Evolutionary conservation across 1,140 invertebrate genomes (phyloP), one percentile per base, ranked within the genome.

Genomic region (Lamellibrachia luymesi): DNA sequence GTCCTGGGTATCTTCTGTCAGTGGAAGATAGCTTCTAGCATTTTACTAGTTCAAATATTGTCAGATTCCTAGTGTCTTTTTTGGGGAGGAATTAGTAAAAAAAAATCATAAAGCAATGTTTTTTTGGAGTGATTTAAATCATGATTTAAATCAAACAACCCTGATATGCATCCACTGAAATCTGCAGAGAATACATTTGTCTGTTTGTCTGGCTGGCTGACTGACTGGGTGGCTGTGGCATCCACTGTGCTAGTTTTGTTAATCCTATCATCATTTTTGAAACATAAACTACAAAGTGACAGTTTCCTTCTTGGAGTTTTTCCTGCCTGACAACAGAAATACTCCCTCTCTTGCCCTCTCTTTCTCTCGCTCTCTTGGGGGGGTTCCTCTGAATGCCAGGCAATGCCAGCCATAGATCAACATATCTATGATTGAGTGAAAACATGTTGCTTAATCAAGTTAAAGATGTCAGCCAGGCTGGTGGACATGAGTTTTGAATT

Each of bases 391-490:
- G 52, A 56, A 56, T 17, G 52, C 6, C 64, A 80, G 64, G 13
- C 13, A 80, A 80, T 22, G 64, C 4, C 64, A 80, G 64, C 64
- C 13, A 17, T 22, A 80, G 64, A 80, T 80, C 64, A 80, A 80
- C 64, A 80, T 17, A 80, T 4, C 64, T 80, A 17, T 80, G 64
- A 80, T 80, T 80, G 64, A 80, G 13, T 80, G 64, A 80, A 80
- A 80, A 80, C 64, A 80, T 80, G 64, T 80, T 80, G 13, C 64
- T 80, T 80, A 80, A 80, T 80, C 64, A 80, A 80, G 64, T 80
- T 80, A 80, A 22, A 80, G 64, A 80, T 22, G 64, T 4, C 64
- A 80, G 64, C 0, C 64, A 4, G 25, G 17, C 64, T 22, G 13
- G 13, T 80, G 13, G 64, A 80, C 64, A 80, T 80, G 64, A 80